These are phyloP conservation scores for Agonopterix arenella DNA, from an alignment of 2,888 invertebrate genomes.

Conservation along the genomic window DNA sequence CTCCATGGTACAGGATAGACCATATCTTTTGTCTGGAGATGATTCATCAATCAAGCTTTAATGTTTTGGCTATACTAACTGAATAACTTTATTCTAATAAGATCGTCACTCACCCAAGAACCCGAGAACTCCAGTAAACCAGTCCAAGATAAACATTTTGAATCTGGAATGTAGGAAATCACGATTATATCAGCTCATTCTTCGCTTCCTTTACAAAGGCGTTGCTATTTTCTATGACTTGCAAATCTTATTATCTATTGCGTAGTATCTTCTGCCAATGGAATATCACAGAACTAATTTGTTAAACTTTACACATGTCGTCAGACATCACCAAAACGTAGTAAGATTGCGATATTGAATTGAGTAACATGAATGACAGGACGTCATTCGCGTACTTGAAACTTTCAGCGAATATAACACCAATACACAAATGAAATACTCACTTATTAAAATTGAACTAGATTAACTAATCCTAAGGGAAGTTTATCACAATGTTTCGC, in stretches of 20 bases:
- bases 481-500: constrained; percentile 69
- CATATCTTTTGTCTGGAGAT: too few relatives aligned
- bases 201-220: constrained; percentile 41
- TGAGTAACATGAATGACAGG: constrained; percentile 68
- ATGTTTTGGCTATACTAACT: not conserved
- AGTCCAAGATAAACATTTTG: constrained; percentile 96
- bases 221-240: constrained; percentile 54
- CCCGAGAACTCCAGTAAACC: constrained; percentile 95
- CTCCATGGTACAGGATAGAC: too few relatives aligned
- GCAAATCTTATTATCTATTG: constrained; percentile 48
- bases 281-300: constrained; percentile 23
- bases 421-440: constrained; percentile 43
- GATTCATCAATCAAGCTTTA: too few relatives aligned
- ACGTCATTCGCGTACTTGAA: constrained; percentile 60
- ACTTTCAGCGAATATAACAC: constrained; percentile 37
- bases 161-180: constrained; percentile 55
- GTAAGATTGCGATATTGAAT: constrained; percentile 53
- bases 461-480: constrained; percentile 61
- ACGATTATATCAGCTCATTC: constrained; percentile 32
- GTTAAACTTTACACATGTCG: constrained; percentile 24
- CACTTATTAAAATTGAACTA: constrained; percentile 70
- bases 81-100: constrained; percentile 1
- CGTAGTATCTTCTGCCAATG: constrained; percentile 30
- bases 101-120: constrained; percentile 86
- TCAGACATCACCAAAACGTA: constrained; percentile 38